phyloP scores from a whole-genome alignment of 2,888 invertebrate species.

The Chaetogeoica ovagalla region DNA sequence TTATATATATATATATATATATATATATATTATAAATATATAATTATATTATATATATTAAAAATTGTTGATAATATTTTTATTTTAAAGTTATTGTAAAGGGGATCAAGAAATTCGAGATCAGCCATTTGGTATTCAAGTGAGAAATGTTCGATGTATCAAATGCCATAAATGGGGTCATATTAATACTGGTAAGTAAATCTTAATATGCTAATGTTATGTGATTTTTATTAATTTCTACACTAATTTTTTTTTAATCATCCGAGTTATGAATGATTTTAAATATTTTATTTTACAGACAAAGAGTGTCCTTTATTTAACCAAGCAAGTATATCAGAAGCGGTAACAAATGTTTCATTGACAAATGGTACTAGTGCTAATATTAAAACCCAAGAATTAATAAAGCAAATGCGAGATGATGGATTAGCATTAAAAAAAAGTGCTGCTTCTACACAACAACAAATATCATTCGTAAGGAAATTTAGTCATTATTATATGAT shows the following conservation, averaged over 20 bases:
- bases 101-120: constrained; percentile 96
- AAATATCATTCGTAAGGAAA: constrained; percentile 56
- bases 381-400: constrained; percentile 59
- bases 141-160: constrained; percentile 95
- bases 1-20: too few species aligned
- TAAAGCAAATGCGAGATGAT: constrained; percentile 89
- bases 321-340: constrained; percentile 69
- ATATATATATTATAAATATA: too few species aligned
- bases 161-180: constrained; percentile 99
- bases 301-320: constrained; percentile 92
- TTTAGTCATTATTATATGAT: background rate
- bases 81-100: constrained; percentile 78
- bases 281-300: constrained; percentile 64
- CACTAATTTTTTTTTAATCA: background rate
- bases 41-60: background rate
- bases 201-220: background rate
- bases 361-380: constrained; percentile 42
- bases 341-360: constrained; percentile 54
- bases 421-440: constrained; percentile 84
- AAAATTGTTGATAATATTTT: constrained; percentile 12
- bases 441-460: constrained; percentile 61
- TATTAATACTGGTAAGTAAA: constrained; percentile 77
- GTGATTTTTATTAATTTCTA: background rate
- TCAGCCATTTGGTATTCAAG: constrained; percentile 97
- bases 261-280: background rate